phyloP scores from a whole-genome alignment of 2,888 invertebrate genomes.

The Ormyrus labotus region DNA sequence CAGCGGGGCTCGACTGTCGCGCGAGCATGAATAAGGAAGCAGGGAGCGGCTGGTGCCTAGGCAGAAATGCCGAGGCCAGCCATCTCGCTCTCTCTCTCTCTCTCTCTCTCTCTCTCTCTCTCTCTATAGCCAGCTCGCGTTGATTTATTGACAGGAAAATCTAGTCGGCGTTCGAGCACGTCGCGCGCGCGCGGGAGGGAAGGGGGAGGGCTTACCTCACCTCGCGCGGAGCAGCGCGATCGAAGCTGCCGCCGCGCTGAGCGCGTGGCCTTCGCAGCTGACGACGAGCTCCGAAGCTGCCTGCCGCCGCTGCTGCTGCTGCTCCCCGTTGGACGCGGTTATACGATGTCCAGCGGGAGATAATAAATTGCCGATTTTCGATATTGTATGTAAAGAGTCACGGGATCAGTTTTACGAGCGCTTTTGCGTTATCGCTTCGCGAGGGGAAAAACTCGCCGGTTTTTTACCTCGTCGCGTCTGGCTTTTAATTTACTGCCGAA shows the following conservation, averaged over 20 bases:
- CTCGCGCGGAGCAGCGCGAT: conserved; percentile 44
- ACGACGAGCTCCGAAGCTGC: conserved; percentile 8
- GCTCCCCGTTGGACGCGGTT: neutral
- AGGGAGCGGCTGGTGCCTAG: conserved; percentile 63
- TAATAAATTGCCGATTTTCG: conserved; percentile 27
- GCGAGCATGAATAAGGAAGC: conserved; percentile 70
- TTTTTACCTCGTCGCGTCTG: neutral
- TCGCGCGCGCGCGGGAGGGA: conserved; percentile 44
- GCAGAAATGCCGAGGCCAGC: conserved; percentile 72
- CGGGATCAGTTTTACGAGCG: neutral
- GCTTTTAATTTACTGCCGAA: neutral
- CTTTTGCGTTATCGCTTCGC: neutral
- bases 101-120: neutral
- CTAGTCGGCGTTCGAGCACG: conserved; percentile 70
- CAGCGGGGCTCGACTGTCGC: conserved; percentile 44
- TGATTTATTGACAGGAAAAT: conserved; percentile 76
- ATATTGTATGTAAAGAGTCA: neutral
- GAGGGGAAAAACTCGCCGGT: neutral
- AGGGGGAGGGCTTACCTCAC: conserved; percentile 64
- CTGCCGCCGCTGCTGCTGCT: neutral
- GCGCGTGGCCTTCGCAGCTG: conserved; percentile 36
- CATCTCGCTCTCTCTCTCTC: conserved; percentile 57
- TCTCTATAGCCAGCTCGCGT: conserved; percentile 52
- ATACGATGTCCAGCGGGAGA: too few relatives aligned
- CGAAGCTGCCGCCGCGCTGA: neutral